Conservation (phyloP, 2,797 vertebrate genomes). For the Psittacula echo region DNA sequence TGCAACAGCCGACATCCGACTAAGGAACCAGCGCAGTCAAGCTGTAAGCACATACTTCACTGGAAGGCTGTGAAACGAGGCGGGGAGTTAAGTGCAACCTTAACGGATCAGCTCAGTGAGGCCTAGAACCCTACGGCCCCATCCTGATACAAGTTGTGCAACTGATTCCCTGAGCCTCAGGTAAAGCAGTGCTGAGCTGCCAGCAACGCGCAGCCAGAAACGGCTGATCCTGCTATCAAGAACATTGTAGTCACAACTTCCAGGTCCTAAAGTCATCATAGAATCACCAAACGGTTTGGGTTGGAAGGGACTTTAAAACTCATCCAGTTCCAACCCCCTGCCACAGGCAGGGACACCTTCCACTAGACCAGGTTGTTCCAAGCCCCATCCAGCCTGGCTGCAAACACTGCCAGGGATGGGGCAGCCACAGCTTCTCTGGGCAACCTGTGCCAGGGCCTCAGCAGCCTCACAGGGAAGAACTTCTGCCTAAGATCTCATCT, state of each 20-base stretch:
- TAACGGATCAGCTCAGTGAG: neutral
- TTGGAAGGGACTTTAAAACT: neutral
- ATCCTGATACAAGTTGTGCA: rapidly evolving
- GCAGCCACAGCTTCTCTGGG: neutral
- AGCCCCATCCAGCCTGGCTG: neutral
- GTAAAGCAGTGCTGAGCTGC: neutral
- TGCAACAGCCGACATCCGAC: neutral
- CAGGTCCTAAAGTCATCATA: neutral
- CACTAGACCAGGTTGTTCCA: neutral
- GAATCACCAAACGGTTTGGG: neutral
- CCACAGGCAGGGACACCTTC: neutral
- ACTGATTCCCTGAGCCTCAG: neutral
- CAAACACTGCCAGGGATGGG: neutral
- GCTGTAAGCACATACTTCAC: neutral
- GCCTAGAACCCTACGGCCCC: neutral
- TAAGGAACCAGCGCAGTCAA: neutral
- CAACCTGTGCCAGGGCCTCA: no score
- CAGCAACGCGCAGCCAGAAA: neutral
- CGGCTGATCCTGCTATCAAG: rapidly evolving
- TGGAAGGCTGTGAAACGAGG: neutral
- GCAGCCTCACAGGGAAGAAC: no score
- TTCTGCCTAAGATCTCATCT: no score
- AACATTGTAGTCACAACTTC: neutral
- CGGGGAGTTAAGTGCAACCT: neutral
- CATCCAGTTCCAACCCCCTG: neutral